Conservation (phyloP, 2,888 invertebrate species). For the Conus canariensis region DNA sequence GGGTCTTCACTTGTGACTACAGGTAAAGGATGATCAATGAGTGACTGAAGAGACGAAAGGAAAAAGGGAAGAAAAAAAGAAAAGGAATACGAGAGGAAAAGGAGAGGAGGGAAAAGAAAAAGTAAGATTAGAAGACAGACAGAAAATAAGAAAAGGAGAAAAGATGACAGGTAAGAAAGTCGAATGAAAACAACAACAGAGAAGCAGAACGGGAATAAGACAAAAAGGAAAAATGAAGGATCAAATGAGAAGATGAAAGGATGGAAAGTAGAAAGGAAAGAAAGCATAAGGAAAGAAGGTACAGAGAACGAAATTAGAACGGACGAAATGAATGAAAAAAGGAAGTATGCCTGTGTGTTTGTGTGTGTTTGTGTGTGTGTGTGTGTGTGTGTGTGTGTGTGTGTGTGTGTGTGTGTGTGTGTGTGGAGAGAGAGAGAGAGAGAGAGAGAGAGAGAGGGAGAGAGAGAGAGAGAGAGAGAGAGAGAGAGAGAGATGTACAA, state of each 20-base stretch:
- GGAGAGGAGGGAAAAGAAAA: too few relatives aligned
- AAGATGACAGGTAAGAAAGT: too few relatives aligned
- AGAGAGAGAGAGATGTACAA: too few relatives aligned
- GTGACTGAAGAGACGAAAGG: background rate
- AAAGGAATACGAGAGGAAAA: background rate
- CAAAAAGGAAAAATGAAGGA: too few relatives aligned
- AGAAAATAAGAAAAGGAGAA: background rate
- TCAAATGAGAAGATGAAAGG: too few relatives aligned
- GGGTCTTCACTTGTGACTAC: conserved; percentile 37
- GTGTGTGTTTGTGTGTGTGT: conserved; percentile 9
- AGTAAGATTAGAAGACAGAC: background rate
- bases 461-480: too few relatives aligned
- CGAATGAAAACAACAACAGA: too few relatives aligned
- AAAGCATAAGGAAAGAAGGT: too few relatives aligned
- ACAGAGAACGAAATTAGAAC: background rate
- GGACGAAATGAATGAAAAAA: background rate
- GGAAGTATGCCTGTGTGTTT: background rate
- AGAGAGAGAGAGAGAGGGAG: too few relatives aligned
- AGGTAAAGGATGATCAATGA: conserved; percentile 19
- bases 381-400: conserved; percentile 12
- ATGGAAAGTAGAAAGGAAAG: too few relatives aligned
- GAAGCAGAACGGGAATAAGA: too few relatives aligned
- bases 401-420: conserved; percentile 5
- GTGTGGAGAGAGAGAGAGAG: too few relatives aligned
- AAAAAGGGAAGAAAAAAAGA: background rate